A percentile compares a stretch with the other conserved stretches of the same genome.
Conservation (phyloP, 2,888 invertebrate species). For the Periphyllus acericola region DNA sequence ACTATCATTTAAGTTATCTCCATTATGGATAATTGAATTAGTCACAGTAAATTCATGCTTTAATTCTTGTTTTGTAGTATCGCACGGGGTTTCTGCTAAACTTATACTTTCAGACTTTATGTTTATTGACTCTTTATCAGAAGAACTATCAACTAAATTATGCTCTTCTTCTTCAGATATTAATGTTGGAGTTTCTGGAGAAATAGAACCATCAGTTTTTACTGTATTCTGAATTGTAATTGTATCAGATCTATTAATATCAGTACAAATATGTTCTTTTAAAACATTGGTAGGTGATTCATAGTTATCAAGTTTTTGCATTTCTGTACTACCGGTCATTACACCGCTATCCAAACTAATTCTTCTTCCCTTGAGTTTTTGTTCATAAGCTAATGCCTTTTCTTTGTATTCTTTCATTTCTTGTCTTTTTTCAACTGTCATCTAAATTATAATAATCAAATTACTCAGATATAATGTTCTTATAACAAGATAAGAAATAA, state of each 20-base stretch:
- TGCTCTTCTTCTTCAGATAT: neutral
- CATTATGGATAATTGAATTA: neutral
- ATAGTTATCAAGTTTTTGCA: slow-evolving; percentile 50
- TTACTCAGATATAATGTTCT: neutral
- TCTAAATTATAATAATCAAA: slow-evolving; percentile 56
- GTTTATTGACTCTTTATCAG: neutral
- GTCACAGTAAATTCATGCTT: neutral
- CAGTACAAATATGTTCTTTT: slow-evolving; percentile 36
- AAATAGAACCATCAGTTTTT: neutral
- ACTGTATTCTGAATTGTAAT: neutral
- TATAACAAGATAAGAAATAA: neutral
- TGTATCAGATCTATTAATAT: neutral
- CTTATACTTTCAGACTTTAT: slow-evolving; percentile 5
- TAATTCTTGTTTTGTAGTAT: neutral
- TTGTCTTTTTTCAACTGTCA: slow-evolving; percentile 63
- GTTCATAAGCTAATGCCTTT: slow-evolving; percentile 63
- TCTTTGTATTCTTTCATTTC: slow-evolving; percentile 63
- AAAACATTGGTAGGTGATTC: slow-evolving; percentile 35
- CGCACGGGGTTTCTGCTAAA: neutral
- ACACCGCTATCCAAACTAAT: slow-evolving; percentile 62
- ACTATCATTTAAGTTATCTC: slow-evolving; percentile 8
- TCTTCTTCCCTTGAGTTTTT: slow-evolving; percentile 62
- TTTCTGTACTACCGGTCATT: slow-evolving; percentile 51
- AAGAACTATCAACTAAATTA: neutral
- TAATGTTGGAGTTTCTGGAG: slow-evolving; percentile 42